phyloP scores from a whole-genome alignment of 2,113 vertebrate species.

The Cebidichthys violaceus region DNA sequence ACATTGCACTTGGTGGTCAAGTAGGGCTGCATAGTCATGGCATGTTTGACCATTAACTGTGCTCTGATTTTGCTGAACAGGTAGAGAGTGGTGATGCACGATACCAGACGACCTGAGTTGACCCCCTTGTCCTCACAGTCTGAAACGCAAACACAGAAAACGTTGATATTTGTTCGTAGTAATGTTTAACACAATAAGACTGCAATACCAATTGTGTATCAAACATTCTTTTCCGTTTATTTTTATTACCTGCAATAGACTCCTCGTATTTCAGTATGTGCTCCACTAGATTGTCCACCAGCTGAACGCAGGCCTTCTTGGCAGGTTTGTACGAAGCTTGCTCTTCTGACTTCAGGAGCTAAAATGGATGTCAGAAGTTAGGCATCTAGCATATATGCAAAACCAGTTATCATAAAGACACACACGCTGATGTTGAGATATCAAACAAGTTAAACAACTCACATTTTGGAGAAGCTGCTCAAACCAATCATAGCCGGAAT shows the following conservation, averaged over 20 bases:
- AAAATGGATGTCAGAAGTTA: slow-evolving; percentile 14
- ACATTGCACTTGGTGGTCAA: slow-evolving; percentile 98
- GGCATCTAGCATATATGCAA: slow-evolving; percentile 8
- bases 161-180: background rate
- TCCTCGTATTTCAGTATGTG: slow-evolving; percentile 98
- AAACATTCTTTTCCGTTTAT: background rate
- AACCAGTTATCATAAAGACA: background rate
- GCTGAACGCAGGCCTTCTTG: slow-evolving; percentile 96
- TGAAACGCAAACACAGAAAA: slow-evolving; percentile 44
- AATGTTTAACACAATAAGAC: background rate
- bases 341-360: slow-evolving; percentile 96
- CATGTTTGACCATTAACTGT: slow-evolving; percentile 98
- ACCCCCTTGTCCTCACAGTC: slow-evolving; percentile 92
- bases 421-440: background rate
- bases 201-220: background rate
- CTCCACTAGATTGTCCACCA: slow-evolving; percentile 98
- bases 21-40: slow-evolving; percentile 99
- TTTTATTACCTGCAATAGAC: slow-evolving; percentile 89
- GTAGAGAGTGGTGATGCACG: slow-evolving; percentile 97
- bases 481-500: slow-evolving; percentile 99
- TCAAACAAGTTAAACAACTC: slow-evolving; percentile 72
- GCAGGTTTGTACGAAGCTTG: slow-evolving; percentile 97
- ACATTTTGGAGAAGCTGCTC: slow-evolving; percentile 99
- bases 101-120: slow-evolving; percentile 92
- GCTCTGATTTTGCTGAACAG: slow-evolving; percentile 98